Conservation (phyloP, 2,113 vertebrate species). For the Ceuthmochares aereus region DNA sequence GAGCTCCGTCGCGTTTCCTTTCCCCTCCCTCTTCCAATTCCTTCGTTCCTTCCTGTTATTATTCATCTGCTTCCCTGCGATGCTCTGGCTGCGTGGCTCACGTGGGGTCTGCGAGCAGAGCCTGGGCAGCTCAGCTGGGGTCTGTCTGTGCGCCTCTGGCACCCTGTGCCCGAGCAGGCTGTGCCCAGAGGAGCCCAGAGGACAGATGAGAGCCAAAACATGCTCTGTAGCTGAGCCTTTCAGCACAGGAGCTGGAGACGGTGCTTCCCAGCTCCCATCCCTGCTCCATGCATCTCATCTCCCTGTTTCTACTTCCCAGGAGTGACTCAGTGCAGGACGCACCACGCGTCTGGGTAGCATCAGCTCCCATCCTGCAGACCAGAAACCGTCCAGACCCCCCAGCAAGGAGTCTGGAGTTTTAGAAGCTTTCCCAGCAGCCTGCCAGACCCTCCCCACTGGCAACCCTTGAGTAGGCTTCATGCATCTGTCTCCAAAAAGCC, state of each 20-base stretch:
- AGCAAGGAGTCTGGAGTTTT: not conserved
- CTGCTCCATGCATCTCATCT: not conserved
- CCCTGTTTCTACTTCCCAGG: not conserved
- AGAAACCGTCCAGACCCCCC: rapidly evolving
- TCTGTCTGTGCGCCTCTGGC: rapidly evolving
- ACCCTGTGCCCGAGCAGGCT: not conserved
- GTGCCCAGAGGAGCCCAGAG: not conserved
- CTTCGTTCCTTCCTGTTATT: not conserved
- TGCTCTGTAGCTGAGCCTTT: not conserved
- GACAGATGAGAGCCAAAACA: rapidly evolving
- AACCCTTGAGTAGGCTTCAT: not conserved
- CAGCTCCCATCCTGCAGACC: not conserved
- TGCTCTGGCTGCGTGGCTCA: not conserved
- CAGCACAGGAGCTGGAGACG: rapidly evolving
- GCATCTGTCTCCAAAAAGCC: rapidly evolving
- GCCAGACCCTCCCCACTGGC: not conserved
- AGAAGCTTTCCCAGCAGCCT: not conserved
- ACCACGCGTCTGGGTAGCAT: not conserved
- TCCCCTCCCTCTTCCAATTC: not conserved
- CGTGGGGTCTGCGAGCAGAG: not conserved
- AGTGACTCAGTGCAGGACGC: not conserved
- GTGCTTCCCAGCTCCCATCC: not conserved
- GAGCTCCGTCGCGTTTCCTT: not conserved
- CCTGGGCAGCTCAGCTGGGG: not conserved
- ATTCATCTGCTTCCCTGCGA: not conserved